Evolutionary conservation across 2,797 vertebrate species (phyloP), one percentile per base, ranked within the genome.

Genomic region (Sebastes minor): DNA sequence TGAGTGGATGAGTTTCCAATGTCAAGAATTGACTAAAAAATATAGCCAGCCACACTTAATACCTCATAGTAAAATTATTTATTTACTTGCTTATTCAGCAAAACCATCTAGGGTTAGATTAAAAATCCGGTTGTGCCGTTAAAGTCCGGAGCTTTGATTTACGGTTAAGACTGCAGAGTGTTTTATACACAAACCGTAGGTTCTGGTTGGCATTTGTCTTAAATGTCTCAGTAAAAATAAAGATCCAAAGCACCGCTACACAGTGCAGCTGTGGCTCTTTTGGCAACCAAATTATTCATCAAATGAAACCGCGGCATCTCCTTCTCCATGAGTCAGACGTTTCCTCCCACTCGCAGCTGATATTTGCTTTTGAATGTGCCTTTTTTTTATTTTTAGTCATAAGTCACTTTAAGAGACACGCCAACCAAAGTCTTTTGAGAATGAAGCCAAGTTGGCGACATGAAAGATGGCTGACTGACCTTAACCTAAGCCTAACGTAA

Each of bases 271-370:
- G 59, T 25, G 59, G 16, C 67, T 62, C 62, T 57, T 42, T 46
- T 32, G 56, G 63, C 23, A 83, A 52, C 22, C 63, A 71, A 69
- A 53, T 20, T 49, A 61, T 69, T 86, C 67, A 42, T 73, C 63
- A 55, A 22, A n/a, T 23, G 62, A 65, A 76, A 30, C 28, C 32
- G 16, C 56, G n/a, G 22, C 80, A 63, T 78, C 76, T 80, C 60
- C 32, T 13, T 11, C 67, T 60, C 20, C 3, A 0, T 91, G 83
- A 77, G 35, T 89, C 88, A 87, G 74, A 63, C 1, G 1, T 25
- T 65, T 81, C 67, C 86, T 82, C 83, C 88, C 67, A 84, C 86
- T 16, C 10, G 72, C 71, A 38, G 59, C 69, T 75, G 74, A 80
- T 69, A 76, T 82, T 87, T 76, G 57, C 35, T 53, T 80, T 74